Evolutionary conservation across 1,140 invertebrate genomes (phyloP).

Genomic region (Bombus sylvicola): DNA sequence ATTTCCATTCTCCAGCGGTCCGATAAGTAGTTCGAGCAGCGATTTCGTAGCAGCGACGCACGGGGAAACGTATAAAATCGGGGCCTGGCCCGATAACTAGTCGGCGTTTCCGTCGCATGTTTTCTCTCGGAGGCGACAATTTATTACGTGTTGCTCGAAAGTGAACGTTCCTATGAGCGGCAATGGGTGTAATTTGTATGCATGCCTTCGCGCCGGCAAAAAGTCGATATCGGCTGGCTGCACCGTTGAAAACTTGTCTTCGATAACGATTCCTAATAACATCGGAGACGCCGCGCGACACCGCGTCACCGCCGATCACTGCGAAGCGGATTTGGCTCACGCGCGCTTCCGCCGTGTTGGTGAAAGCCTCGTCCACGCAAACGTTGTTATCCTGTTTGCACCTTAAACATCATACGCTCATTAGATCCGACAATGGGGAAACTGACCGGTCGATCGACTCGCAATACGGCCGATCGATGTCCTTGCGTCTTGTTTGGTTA

Average conservation of each 20-base stretch:
- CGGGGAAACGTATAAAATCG: conserved; percentile 26
- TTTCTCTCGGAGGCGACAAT: conserved; percentile 40
- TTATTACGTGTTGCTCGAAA: conserved; percentile 56
- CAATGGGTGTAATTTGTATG: conserved; percentile 67
- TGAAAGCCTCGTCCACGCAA: conserved; percentile 26
- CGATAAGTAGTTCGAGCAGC: conserved; percentile 26
- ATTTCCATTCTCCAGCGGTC: conserved; percentile 10
- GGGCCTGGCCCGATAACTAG: conserved; percentile 6
- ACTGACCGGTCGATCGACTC: conserved; percentile 21
- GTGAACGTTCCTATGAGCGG: conserved; percentile 40
- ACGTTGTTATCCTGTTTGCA: conserved; percentile 62
- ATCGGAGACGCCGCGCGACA: conserved; percentile 39
- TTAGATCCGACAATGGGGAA: conserved; percentile 51
- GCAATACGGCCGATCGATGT: conserved; percentile 46
- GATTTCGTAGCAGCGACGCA: neutral
- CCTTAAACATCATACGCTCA: conserved; percentile 43
- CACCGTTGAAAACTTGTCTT: conserved; percentile 61
- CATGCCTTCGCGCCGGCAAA: conserved; percentile 59
- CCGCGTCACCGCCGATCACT: conserved; percentile 40
- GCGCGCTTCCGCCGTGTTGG: neutral
- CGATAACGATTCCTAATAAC: conserved; percentile 71
- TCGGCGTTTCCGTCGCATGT: conserved; percentile 48
- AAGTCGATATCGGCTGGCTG: conserved; percentile 57
- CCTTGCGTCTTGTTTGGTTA: conserved; percentile 28
- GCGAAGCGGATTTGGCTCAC: neutral